Percentiles rank a stretch among this genome's conserved stretches.
Conservation (phyloP, 2,888 invertebrate genomes). For the Ochropleura leucogaster region DNA sequence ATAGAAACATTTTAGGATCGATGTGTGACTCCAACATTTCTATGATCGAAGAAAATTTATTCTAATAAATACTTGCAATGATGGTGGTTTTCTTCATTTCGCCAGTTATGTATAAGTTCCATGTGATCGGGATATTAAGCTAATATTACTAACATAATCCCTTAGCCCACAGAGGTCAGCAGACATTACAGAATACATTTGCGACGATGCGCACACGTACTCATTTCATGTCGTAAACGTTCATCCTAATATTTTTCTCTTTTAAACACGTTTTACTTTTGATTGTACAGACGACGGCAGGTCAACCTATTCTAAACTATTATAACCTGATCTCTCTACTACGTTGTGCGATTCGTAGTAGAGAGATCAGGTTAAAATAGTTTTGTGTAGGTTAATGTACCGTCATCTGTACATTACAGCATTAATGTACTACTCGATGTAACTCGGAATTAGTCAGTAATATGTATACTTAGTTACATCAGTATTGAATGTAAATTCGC, state of each 20-base stretch:
- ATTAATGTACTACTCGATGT: not conserved
- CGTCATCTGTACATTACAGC: not conserved
- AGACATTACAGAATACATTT: not conserved
- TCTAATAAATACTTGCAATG: not conserved
- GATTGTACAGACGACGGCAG: too few species aligned
- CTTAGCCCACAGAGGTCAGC: not conserved
- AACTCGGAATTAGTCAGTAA: not conserved
- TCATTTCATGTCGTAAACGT: not conserved
- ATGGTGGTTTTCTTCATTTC: too few species aligned
- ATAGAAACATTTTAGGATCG: not conserved
- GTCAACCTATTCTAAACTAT: too few species aligned
- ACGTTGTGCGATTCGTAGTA: too few species aligned
- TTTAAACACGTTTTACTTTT: not conserved
- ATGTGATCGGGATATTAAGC: not conserved
- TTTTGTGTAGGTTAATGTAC: too few species aligned
- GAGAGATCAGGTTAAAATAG: too few species aligned
- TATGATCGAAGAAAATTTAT: not conserved
- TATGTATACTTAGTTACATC: not conserved
- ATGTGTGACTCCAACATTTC: not conserved
- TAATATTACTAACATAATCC: not conserved
- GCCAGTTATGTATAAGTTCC: too few species aligned
- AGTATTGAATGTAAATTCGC: slow-evolving; percentile 12
- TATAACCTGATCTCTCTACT: too few species aligned
- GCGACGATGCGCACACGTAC: not conserved
- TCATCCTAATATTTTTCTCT: not conserved